phyloP scores from a whole-genome alignment of 2,797 vertebrate species.

The Macrochelys suwanniensis region DNA sequence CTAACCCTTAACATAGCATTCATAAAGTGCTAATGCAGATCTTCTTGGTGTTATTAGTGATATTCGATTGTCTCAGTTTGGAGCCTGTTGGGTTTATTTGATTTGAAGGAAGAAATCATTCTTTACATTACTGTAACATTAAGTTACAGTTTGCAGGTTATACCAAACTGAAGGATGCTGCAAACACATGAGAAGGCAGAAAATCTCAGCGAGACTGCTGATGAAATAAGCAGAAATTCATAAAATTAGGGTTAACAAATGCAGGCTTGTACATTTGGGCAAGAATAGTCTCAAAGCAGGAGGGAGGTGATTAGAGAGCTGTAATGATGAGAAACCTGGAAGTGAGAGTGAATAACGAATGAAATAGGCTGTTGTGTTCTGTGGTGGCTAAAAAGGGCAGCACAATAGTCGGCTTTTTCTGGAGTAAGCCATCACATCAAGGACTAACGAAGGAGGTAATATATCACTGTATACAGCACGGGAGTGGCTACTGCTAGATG shows the following conservation, averaged over 20 bases:
- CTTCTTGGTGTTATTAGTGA: background rate
- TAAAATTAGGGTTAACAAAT: background rate
- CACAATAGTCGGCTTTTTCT: background rate
- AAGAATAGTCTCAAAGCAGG: background rate
- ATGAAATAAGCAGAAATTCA: background rate
- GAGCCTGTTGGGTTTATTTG: background rate
- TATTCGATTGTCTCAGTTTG: background rate
- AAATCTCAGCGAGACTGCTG: background rate
- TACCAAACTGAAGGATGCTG: background rate
- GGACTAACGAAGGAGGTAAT: background rate
- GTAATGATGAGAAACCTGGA: background rate
- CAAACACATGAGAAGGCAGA: background rate
- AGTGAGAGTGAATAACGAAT: background rate
- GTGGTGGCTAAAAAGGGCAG: background rate
- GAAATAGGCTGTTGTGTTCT: background rate
- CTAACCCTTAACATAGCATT: background rate
- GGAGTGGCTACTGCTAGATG: background rate
- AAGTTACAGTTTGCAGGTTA: background rate
- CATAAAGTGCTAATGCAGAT: background rate
- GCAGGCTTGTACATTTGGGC: background rate
- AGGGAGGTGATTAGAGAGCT: background rate
- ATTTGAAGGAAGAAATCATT: background rate
- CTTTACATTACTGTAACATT: background rate
- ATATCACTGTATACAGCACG: background rate
- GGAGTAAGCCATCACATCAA: fast-evolving